Conservation (phyloP, 1,140 invertebrate species). For the Drosophila miranda region DNA sequence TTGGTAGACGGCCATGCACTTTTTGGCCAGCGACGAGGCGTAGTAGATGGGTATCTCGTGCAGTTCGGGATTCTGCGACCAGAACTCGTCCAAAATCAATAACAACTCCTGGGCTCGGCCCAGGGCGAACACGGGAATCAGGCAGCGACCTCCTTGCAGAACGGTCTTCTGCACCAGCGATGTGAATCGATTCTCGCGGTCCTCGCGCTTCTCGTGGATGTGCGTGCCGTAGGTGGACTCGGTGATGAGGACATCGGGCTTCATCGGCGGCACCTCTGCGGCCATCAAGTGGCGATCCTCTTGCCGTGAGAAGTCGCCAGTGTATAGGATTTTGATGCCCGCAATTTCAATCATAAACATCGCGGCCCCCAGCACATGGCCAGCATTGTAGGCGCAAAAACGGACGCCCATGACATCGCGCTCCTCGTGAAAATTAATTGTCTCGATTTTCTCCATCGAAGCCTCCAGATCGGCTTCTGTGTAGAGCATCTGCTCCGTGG, state of each 20-base stretch:
- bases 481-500: constrained; percentile 98
- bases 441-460: constrained; percentile 99
- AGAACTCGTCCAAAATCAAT: constrained; percentile 98
- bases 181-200: constrained; percentile 97
- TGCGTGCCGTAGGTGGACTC: constrained; percentile 99
- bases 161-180: constrained; percentile 98
- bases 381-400: constrained; percentile 99
- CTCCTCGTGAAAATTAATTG: constrained; percentile 99
- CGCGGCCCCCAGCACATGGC: constrained; percentile 98
- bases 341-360: constrained; percentile 99
- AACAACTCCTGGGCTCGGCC: constrained; percentile 98
- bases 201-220: constrained; percentile 99
- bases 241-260: constrained; percentile 98
- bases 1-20: constrained; percentile 99
- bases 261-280: constrained; percentile 97
- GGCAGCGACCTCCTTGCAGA: constrained; percentile 95
- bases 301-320: constrained; percentile 99
- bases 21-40: constrained; percentile 99
- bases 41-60: constrained; percentile 99
- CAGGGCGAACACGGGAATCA: constrained; percentile 99
- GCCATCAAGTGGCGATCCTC: constrained; percentile 99
- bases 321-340: constrained; percentile 97
- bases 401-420: constrained; percentile 98
- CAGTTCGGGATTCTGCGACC: constrained; percentile 98
- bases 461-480: constrained; percentile 98